Percentiles rank a stretch among this genome's conserved stretches.
Evolutionary conservation across 1,140 invertebrate species (phyloP).

Genomic region (Carcinoscorpius rotundicauda): DNA sequence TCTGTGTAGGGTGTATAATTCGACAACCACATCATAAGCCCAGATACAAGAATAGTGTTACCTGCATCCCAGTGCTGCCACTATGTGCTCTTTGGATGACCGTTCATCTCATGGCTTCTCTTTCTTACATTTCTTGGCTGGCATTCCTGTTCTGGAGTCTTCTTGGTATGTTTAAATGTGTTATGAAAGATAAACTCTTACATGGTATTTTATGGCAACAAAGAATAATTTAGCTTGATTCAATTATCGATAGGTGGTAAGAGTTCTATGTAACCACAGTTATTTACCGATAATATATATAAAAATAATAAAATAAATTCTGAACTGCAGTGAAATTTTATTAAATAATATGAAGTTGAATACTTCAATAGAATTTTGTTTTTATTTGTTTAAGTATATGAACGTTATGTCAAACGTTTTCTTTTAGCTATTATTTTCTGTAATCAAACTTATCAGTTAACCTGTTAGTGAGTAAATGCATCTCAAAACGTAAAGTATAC

Average conservation of each 20-base stretch:
- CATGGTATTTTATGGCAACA: neutral
- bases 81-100: slow-evolving; percentile 22
- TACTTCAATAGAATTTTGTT: too few species aligned
- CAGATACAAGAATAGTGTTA: slow-evolving; percentile 13
- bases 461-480: too few species aligned
- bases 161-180: slow-evolving; percentile 12
- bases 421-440: too few species aligned
- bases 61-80: slow-evolving; percentile 23
- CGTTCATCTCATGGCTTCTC: slow-evolving; percentile 18
- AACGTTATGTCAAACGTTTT: too few species aligned
- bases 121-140: slow-evolving; percentile 20
- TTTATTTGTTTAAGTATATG: too few species aligned
- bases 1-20: slow-evolving; percentile 8
- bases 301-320: neutral
- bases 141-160: slow-evolving; percentile 19
- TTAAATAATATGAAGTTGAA: too few species aligned
- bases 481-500: too few species aligned
- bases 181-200: too few species aligned
- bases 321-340: neutral
- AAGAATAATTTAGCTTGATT: neutral
- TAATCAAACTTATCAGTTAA: too few species aligned
- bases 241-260: neutral
- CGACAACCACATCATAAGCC: slow-evolving; percentile 17
- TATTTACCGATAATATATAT: neutral
- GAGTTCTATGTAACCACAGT: neutral